Conservation (phyloP, 1,140 invertebrate genomes). For the Hesperophylax magnus region DNA sequence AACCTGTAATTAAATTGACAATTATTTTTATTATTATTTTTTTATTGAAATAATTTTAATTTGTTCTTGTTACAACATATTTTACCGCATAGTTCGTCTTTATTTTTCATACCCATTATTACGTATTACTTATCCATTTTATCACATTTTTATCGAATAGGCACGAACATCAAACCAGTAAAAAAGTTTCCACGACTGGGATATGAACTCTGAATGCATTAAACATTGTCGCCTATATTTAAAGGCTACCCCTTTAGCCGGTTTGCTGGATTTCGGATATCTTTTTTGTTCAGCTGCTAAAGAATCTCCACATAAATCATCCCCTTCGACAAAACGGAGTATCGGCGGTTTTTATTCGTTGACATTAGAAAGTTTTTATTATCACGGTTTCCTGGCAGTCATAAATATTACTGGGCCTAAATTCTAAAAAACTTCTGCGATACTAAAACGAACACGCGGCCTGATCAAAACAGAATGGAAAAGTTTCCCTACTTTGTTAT, state of each 20-base stretch:
- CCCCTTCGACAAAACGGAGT: conserved; percentile 1
- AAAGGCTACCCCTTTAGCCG: background rate
- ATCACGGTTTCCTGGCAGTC: conserved; percentile 18
- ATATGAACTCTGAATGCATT: background rate
- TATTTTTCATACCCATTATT: too few species aligned
- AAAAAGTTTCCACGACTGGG: too few species aligned
- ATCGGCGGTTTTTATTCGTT: conserved; percentile 29
- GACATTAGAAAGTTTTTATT: conserved; percentile 40
- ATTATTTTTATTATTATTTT: too few species aligned
- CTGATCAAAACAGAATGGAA: background rate
- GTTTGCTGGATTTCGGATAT: background rate
- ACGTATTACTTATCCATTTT: too few species aligned
- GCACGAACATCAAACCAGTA: too few species aligned
- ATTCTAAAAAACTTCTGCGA: background rate
- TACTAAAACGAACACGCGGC: background rate
- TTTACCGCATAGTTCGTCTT: too few species aligned
- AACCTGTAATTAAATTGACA: too few species aligned
- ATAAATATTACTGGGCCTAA: conserved; percentile 12
- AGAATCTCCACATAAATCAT: conserved; percentile 25
- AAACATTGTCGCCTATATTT: background rate
- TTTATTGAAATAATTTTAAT: too few species aligned
- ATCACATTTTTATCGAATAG: too few species aligned
- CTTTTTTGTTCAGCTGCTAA: conserved; percentile 28
- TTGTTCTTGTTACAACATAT: too few species aligned
- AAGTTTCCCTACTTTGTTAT: background rate